Conservation (phyloP, 1,140 invertebrate species). For the Melipona quadrifasciata region DNA sequence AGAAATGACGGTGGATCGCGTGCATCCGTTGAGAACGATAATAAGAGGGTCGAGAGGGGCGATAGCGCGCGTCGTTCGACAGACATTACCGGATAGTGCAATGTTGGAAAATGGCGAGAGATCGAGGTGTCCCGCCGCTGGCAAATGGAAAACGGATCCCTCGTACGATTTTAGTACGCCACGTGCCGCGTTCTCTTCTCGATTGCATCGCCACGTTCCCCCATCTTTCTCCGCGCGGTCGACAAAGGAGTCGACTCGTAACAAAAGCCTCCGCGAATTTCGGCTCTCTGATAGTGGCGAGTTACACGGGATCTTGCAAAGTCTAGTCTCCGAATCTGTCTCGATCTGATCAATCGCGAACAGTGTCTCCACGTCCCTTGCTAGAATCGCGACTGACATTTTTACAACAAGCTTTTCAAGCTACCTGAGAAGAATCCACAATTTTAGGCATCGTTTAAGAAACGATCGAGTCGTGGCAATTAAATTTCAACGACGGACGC, state of each 20-base stretch:
- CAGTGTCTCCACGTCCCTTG: too few relatives aligned
- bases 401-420: too few relatives aligned
- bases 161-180: slow-evolving; percentile 75
- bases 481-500: too few relatives aligned
- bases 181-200: slow-evolving; percentile 51
- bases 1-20: background rate
- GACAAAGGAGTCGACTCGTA: slow-evolving; percentile 26
- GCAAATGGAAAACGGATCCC: slow-evolving; percentile 76
- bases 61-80: slow-evolving; percentile 32
- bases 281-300: slow-evolving; percentile 47
- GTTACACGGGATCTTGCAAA: too few relatives aligned
- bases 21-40: slow-evolving; percentile 42
- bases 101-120: slow-evolving; percentile 52
- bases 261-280: slow-evolving; percentile 67
- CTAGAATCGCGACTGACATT: too few relatives aligned
- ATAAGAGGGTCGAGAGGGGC: slow-evolving; percentile 21
- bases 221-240: slow-evolving; percentile 15
- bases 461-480: too few relatives aligned
- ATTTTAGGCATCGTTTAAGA: too few relatives aligned
- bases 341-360: too few relatives aligned
- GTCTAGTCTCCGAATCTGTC: background rate
- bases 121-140: slow-evolving; percentile 44
- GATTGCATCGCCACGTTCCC: slow-evolving; percentile 60
- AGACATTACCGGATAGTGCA: slow-evolving; percentile 35
- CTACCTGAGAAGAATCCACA: too few relatives aligned